A percentile compares a stretch with the other conserved stretches of the same genome.
Conservation (phyloP, 2,113 vertebrate genomes). For the Cyanoderma ruficeps region DNA sequence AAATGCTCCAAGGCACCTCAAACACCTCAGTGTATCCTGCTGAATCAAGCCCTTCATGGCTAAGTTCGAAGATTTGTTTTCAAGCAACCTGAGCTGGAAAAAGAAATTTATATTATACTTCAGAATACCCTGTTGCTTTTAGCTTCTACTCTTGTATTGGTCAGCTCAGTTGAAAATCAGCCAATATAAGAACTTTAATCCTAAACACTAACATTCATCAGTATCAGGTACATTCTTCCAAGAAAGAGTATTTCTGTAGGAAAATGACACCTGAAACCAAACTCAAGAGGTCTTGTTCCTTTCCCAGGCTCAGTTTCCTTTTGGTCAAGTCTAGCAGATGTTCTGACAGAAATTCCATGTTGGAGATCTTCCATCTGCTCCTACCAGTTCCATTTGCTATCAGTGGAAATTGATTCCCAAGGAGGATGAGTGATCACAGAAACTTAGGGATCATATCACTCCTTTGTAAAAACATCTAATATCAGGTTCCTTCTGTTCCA, state of each 20-base stretch:
- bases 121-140: not conserved
- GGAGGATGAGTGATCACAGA: not conserved
- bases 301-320: not conserved
- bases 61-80: not conserved
- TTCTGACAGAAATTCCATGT: not conserved
- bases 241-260: not conserved
- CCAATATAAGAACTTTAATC: not conserved
- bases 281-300: not conserved
- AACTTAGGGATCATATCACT: not conserved
- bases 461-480: not conserved
- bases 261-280: not conserved
- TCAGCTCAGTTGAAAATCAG: not conserved
- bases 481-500: not conserved
- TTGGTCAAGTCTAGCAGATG: not conserved
- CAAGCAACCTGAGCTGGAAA: not conserved
- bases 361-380: not conserved
- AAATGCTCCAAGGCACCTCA: not conserved
- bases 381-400: not conserved
- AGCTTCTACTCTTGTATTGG: not conserved
- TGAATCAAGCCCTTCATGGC: not conserved
- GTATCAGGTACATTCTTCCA: not conserved
- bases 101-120: not conserved
- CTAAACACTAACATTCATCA: not conserved
- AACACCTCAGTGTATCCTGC: not conserved
- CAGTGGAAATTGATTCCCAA: not conserved